Percentiles rank a stretch among this genome's conserved stretches.
Evolutionary conservation across 2,888 invertebrate species (phyloP).

Genomic region (Lottia gigantea): DNA sequence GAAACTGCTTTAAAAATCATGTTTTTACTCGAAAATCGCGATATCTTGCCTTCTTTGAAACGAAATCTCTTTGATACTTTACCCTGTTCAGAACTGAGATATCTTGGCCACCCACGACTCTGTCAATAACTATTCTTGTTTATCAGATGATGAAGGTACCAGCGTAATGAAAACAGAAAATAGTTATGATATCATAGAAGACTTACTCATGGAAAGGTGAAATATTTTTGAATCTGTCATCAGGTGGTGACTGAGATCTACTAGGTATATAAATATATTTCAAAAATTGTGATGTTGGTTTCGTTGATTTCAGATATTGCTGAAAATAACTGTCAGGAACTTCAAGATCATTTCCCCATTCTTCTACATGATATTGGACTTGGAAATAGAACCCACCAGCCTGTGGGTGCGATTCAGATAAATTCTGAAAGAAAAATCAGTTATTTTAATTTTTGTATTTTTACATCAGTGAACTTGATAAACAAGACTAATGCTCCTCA

Average conservation of each 20-base stretch:
- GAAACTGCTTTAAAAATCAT: too few relatives aligned
- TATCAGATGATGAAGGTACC: too few relatives aligned
- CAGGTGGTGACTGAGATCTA: not conserved
- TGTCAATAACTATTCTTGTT: too few relatives aligned
- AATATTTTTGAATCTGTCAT: not conserved
- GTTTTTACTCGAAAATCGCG: too few relatives aligned
- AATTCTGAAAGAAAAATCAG: not conserved
- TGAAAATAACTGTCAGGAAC: not conserved
- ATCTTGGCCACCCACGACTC: too few relatives aligned
- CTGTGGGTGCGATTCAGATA: not conserved
- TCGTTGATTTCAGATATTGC: not conserved
- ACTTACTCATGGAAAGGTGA: not conserved
- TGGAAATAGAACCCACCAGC: slow-evolving; percentile 19
- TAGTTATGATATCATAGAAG: not conserved
- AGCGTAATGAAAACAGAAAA: too few relatives aligned
- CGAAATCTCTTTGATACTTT: too few relatives aligned
- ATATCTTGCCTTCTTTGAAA: too few relatives aligned
- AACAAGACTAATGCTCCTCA: too few relatives aligned
- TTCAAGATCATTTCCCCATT: not conserved
- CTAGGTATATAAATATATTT: not conserved
- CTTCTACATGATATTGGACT: slow-evolving; percentile 15
- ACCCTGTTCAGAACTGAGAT: too few relatives aligned
- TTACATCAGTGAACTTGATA: too few relatives aligned
- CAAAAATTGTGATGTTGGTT: not conserved
- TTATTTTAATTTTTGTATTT: not conserved